These are phyloP conservation scores for Pangasius krempfi DNA, from an alignment of 2,797 vertebrate species.

Conservation along the genomic window DNA sequence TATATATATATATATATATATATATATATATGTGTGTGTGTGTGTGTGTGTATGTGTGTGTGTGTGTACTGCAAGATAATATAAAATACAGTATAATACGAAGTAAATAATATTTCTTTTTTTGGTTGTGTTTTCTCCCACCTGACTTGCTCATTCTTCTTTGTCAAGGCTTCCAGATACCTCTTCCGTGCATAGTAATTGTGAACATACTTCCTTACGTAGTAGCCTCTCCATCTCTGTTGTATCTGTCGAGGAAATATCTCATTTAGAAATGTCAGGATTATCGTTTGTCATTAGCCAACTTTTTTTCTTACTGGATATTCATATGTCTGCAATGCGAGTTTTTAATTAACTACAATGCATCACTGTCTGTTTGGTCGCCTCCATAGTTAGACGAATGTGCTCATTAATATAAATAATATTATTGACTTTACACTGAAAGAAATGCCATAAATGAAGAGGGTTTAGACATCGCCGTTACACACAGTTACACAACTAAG, in stretches of 20 bases:
- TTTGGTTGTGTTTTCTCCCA: slow-evolving; percentile 64
- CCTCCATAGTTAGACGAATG: background rate
- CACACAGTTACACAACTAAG: slow-evolving; percentile 7
- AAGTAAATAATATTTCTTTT: background rate
- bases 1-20: too few species aligned
- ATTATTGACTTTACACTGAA: background rate
- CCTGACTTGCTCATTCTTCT: slow-evolving; percentile 85
- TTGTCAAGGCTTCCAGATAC: slow-evolving; percentile 80
- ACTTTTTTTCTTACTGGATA: background rate
- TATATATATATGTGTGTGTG: too few species aligned
- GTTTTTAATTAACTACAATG: background rate
- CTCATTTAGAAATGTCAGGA: background rate
- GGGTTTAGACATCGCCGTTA: background rate
- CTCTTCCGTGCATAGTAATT: slow-evolving; percentile 86
- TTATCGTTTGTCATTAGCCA: background rate
- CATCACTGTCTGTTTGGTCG: background rate
- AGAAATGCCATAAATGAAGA: background rate
- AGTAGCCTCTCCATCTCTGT: slow-evolving; percentile 86
- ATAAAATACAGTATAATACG: background rate
- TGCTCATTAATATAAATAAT: background rate
- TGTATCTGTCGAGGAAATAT: slow-evolving; percentile 81
- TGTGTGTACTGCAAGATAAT: background rate
- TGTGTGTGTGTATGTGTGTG: background rate
- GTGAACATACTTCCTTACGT: slow-evolving; percentile 84
- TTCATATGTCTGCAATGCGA: too few species aligned